A percentile compares a stretch with the other conserved stretches of the same genome.
Evolutionary conservation across 2,888 invertebrate species (phyloP).

Genomic region (Cryptocephalus moraei): DNA sequence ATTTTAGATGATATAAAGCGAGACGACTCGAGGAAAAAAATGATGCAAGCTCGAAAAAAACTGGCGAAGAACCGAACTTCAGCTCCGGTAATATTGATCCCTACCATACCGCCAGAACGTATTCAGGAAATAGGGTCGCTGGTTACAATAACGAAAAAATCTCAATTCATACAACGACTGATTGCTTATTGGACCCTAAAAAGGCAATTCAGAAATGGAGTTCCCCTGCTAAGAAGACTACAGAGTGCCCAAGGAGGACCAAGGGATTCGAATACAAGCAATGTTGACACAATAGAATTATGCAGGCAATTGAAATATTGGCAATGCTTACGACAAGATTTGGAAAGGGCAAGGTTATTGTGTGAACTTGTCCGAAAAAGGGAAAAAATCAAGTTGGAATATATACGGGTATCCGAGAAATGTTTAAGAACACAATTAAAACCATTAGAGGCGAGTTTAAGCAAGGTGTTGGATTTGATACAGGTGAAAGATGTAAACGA

Average conservation of each 20-base stretch:
- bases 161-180: conserved; percentile 78
- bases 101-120: conserved; percentile 81
- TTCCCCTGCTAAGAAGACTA: conserved; percentile 78
- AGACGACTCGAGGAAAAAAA: conserved; percentile 66
- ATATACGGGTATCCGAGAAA: conserved; percentile 69
- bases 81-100: conserved; percentile 85
- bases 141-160: conserved; percentile 62
- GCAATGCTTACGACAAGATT: conserved; percentile 86
- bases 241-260: conserved; percentile 47
- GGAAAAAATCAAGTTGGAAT: conserved; percentile 87
- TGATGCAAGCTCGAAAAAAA: conserved; percentile 79
- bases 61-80: conserved; percentile 82
- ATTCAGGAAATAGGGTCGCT: conserved; percentile 78
- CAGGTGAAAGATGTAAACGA: conserved; percentile 72
- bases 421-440: conserved; percentile 71
- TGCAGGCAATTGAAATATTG: conserved; percentile 86
- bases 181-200: conserved; percentile 97
- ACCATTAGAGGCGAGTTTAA: conserved; percentile 71
- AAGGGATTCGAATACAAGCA: conserved; percentile 30
- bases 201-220: conserved; percentile 88
- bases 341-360: conserved; percentile 80
- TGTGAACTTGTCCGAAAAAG: conserved; percentile 93
- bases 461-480: conserved; percentile 66
- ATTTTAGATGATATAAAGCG: conserved; percentile 32
- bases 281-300: conserved; percentile 57